These are phyloP conservation scores for Acanthosoma haemorrhoidale DNA, from an alignment of 2,888 invertebrate genomes.

Conservation along the genomic window DNA sequence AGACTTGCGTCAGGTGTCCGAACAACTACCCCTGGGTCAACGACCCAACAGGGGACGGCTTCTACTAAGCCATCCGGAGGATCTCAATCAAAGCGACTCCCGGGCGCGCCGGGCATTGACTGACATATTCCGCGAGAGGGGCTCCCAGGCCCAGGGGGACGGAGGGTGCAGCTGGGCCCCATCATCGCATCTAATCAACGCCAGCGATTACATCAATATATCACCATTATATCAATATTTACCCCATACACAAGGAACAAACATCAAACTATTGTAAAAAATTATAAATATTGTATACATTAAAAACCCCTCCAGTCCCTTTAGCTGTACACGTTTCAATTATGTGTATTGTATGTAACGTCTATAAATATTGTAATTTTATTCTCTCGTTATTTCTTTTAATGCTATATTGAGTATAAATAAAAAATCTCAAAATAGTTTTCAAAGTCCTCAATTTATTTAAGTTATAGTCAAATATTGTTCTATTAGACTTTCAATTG, in stretches of 20 bases:
- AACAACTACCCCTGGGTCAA: slow-evolving; percentile 93
- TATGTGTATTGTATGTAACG: background rate
- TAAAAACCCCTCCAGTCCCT: background rate
- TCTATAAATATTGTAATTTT: background rate
- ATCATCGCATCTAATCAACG: background rate
- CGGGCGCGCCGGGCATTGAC: slow-evolving; percentile 19
- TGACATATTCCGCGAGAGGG: slow-evolving; percentile 36
- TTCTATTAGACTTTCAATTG: slow-evolving; percentile 23
- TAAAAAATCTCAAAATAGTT: slow-evolving; percentile 8
- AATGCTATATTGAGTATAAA: background rate
- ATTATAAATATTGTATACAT: background rate
- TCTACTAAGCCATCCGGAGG: slow-evolving; percentile 60
- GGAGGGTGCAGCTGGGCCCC: background rate
- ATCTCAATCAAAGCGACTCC: slow-evolving; percentile 34
- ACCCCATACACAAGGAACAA: background rate
- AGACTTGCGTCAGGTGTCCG: slow-evolving; percentile 88
- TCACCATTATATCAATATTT: background rate
- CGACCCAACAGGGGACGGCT: slow-evolving; percentile 85
- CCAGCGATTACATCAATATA: slow-evolving; percentile 4
- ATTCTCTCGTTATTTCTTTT: background rate
- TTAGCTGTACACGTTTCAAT: background rate
- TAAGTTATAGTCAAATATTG: slow-evolving; percentile 26
- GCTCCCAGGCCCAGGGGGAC: slow-evolving; percentile 35
- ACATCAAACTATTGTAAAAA: slow-evolving; percentile 3
- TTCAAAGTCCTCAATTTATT: slow-evolving; percentile 18